Evolutionary conservation across 1,140 invertebrate genomes (phyloP).

Genomic region (Meteorus sp.): DNA sequence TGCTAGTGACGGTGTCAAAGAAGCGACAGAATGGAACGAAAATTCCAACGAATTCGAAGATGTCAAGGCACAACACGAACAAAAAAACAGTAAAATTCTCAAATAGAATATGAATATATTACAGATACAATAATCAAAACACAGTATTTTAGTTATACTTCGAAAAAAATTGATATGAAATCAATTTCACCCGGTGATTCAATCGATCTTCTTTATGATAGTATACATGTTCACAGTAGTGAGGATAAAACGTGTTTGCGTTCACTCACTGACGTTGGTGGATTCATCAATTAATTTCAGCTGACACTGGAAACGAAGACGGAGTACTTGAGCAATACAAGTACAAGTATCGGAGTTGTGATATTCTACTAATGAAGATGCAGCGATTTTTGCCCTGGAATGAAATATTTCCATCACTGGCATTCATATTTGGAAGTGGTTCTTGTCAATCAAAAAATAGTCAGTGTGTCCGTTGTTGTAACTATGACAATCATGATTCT

Average conservation of each 20-base stretch:
- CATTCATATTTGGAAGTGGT: no score
- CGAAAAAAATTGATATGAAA: not conserved
- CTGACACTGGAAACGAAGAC: not conserved
- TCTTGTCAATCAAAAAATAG: no score
- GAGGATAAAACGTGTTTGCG: no score
- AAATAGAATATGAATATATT: no score
- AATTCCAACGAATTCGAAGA: slow-evolving; percentile 9
- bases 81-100: slow-evolving; percentile 1
- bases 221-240: not conserved
- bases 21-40: not conserved
- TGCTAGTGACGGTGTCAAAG: not conserved
- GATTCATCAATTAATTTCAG: not conserved
- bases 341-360: not conserved
- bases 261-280: no score
- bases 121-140: no score
- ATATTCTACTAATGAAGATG: not conserved
- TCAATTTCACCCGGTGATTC: not conserved
- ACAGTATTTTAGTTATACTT: no score
- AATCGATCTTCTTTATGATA: slow-evolving; percentile 14
- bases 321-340: not conserved
- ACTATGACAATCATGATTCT: no score
- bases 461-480: no score
- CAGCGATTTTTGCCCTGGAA: not conserved
- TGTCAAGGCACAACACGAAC: not conserved
- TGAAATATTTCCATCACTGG: no score